phyloP scores from a whole-genome alignment of 2,113 vertebrate genomes.

The Haemorhous mexicanus region DNA sequence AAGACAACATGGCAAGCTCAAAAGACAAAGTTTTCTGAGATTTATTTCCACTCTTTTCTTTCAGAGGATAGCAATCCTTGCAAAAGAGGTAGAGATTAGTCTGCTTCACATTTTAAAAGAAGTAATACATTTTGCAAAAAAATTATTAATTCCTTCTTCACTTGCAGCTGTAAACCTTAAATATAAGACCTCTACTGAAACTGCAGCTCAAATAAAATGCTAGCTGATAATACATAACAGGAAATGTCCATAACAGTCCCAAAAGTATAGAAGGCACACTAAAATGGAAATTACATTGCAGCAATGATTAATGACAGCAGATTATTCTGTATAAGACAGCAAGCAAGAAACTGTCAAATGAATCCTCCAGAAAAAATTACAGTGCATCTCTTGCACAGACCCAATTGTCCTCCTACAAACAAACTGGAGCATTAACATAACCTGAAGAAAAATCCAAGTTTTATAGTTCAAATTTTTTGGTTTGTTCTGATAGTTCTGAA shows the following conservation, averaged over 20 bases:
- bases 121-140: not conserved
- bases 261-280: not conserved
- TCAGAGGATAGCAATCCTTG: not conserved
- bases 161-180: not conserved
- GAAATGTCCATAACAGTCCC: not conserved
- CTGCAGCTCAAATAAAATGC: not conserved
- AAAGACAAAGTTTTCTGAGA: not conserved
- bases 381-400: not conserved
- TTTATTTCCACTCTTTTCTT: not conserved
- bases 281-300: conserved; percentile 8
- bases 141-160: not conserved
- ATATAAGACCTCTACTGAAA: not conserved
- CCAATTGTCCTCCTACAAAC: not conserved
- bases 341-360: not conserved
- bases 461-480: not conserved
- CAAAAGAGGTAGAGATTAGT: not conserved
- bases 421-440: not conserved
- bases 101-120: not conserved
- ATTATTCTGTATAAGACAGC: not conserved
- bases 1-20: not conserved
- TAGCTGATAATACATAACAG: not conserved
- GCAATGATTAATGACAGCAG: not conserved
- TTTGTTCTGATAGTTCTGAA: not conserved
- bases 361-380: not conserved
- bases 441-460: not conserved